Evolutionary conservation across 1,140 invertebrate species (phyloP).

Genomic region (Nasonia giraulti): DNA sequence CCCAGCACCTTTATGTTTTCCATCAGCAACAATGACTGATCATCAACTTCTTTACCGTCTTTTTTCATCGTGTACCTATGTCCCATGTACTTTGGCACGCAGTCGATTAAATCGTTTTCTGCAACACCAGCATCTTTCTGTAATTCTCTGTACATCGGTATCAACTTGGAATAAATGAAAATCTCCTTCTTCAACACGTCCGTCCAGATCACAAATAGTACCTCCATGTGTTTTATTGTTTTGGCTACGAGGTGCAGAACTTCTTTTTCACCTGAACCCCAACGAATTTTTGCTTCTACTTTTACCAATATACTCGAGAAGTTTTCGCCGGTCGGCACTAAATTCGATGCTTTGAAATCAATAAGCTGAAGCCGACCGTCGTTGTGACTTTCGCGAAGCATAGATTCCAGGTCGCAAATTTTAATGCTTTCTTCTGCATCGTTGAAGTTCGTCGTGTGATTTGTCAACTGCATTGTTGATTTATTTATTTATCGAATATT

Average conservation of each 20-base stretch:
- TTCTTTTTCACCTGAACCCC: neutral
- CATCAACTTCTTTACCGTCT: conserved; percentile 69
- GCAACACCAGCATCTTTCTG: neutral
- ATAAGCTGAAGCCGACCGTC: neutral
- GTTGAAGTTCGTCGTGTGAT: no score
- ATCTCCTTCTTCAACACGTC: neutral
- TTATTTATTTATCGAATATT: no score
- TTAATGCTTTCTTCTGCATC: neutral
- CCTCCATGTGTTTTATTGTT: neutral
- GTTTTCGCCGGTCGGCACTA: conserved; percentile 16
- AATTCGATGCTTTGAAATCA: neutral
- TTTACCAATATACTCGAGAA: neutral
- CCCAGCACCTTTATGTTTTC: conserved; percentile 75
- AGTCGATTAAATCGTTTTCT: neutral
- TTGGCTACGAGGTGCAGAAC: conserved; percentile 7
- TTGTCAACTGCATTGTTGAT: no score
- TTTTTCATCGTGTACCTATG: neutral
- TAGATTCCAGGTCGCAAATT: neutral
- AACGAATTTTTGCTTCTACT: conserved; percentile 4
- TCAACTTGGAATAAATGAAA: neutral
- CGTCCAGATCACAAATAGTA: neutral
- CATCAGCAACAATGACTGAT: conserved; percentile 76
- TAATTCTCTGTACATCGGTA: conserved; percentile 4
- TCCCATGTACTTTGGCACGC: neutral
- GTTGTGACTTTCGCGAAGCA: neutral